Conservation (phyloP, 2,113 vertebrate species). For the Gymnobelideus leadbeateri region DNA sequence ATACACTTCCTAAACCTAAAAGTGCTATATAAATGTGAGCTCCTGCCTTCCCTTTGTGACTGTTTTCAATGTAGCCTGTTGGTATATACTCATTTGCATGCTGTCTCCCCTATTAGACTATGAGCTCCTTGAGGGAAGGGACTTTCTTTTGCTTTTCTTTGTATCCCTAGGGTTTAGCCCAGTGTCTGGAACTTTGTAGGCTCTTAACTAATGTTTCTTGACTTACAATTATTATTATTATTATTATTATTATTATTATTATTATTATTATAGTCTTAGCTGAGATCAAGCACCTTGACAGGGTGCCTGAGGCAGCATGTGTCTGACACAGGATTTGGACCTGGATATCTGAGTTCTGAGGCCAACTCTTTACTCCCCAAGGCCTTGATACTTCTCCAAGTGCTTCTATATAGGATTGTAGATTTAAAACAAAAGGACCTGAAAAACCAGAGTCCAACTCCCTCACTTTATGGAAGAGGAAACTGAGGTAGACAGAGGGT, state of each 20-base stretch:
- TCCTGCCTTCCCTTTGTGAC: background rate
- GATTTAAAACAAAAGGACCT: background rate
- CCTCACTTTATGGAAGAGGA: background rate
- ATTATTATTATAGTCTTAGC: background rate
- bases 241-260: too few relatives aligned
- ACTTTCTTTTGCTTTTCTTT: background rate
- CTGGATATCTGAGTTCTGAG: background rate
- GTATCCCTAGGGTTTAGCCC: background rate
- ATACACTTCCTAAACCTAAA: background rate
- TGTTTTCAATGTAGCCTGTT: background rate
- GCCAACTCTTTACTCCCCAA: background rate
- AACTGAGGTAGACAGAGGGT: background rate
- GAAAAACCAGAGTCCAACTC: background rate
- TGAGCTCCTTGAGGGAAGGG: background rate
- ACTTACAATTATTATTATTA: background rate
- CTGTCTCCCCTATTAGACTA: background rate
- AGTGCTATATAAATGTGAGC: background rate
- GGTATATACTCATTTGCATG: background rate
- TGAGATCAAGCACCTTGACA: background rate
- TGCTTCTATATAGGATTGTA: background rate
- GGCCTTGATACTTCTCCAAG: background rate
- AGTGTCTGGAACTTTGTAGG: background rate
- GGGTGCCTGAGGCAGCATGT: background rate
- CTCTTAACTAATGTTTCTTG: background rate
- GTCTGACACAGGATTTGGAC: background rate